Evolutionary conservation across 2,888 invertebrate species (phyloP), one percentile per base, ranked within the genome.

Genomic region (Clistopyga incitator): DNA sequence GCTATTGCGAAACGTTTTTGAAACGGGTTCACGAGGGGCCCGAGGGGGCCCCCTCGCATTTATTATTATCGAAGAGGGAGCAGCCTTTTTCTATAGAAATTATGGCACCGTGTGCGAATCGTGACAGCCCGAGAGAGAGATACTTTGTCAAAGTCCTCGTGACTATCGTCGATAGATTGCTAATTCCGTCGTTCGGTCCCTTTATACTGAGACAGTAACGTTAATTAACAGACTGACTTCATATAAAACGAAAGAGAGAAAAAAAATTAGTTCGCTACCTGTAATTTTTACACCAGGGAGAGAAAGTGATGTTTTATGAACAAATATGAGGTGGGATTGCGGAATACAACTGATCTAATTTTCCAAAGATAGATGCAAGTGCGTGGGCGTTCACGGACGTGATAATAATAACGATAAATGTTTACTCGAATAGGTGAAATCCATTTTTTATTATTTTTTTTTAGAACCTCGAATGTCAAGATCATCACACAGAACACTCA

Each of bases 11-110:
- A 84, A 84, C 84, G 64, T 76, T 29, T 70, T 64, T 42, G 81
- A 84, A 84, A 84, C 75, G 84, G 84, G 84, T 84, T 84, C 84
- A 84, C 84, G 84, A 78, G 78, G 76, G 81, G 75, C 81, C 78
- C 78, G 47, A 59, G 25, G 81, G 84, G 74, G 65, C 8, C 20
- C 56, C 68, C 59, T 34, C 71, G 56, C 38, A 64, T 81, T 84
- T 81, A 84, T 84, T 82, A 82, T 82, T 70, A 84, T 81, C 78
- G 78, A 81, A 74, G 70, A 78, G 50, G 68, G 78, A 68, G 68
- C 56, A 23, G 54, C 68, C 56, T 76, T 74, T 71, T 75, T 78
- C 78, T 52, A 78, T 71, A 74, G 81, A 81, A 84, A 84, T 77
- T 68, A 80, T 81, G 64, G 76, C 59, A 34, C 45, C 50, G 50